Base-by-base conservation (phyloP, 2,113 vertebrate species). In the Calidris pugnax region DNA sequence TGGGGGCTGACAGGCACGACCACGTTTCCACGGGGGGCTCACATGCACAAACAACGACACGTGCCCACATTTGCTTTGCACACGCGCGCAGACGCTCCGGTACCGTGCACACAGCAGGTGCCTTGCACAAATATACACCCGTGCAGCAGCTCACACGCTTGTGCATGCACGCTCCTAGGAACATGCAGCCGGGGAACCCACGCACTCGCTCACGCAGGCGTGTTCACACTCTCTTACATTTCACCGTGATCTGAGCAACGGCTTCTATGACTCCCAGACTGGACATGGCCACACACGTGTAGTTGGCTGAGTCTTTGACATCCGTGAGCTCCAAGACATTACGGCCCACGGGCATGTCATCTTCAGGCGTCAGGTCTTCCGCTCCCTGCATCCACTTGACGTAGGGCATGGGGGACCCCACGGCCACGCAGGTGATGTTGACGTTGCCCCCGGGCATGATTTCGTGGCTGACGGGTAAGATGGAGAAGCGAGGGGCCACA, bases 241-340 rank as follows among this genome's bases (percentile, higher is more conserved):
- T 99, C 96, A 99, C 99, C 16, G 99, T 99, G 98, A 99, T 99
- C 97, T 99, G 99, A 5, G 99, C 99, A 66, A 99, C 99, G 0
- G 99, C 98, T 78, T 99, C 99, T 16, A 99, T 99, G 96, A 99
- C 99, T 41, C 99, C 99, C 95, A 99, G 98, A 82, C 99, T 99
- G 97, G 99, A 99, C 99, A 99, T 99, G 97, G 99, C 99, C 97
- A 99, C 99, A 6, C 99, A 99, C 4, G 99, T 99, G 98, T 99
- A 99, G 98, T 99, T 99, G 98, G 99, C 99, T 0, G 99, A 99
- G 96, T 99, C 99, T 79, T 99, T 99, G 85, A 99, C 99, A 12
- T 99, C 98, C 8, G 99, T 99, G 96, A 99, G 98, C 86, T 99
- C 99, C 62, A 99, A 98, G 69, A 99, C 99, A 2, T 99, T 99